Base-by-base conservation (phyloP, 2,113 vertebrate genomes). In the Ophiodon elongatus region DNA sequence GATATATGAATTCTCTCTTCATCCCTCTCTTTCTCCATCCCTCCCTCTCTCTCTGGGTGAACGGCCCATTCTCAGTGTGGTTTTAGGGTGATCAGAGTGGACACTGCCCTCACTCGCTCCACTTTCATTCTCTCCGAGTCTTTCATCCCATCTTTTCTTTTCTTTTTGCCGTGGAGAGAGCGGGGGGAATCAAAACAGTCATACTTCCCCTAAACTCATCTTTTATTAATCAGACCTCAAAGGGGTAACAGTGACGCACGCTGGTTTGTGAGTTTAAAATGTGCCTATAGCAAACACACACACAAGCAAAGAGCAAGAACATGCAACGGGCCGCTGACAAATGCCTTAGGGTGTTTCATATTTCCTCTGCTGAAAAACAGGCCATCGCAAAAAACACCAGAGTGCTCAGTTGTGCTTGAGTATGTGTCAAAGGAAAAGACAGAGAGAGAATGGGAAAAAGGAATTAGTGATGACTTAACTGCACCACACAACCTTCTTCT, bases 81-180 rank as follows among this genome's bases (percentile, higher is more conserved):
- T 85, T 89, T 90, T 60, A 81, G 79, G 68, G 89, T 62, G 89
- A 91, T 89, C 91, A 82, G 87, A 91, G 89, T n/a, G 78, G 83
- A 91, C 79, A 85, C 89, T 89, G 65, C 80, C 88, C 90, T 89
- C 83, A 67, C 62, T 69, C 59, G 0, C 93, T 81, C 62, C 35
- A 14, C 82, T 79, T 64, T 83, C 74, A 23, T 76, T 76, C 71
- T 65, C 56, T 67, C 59, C 25, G 73, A 23, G 57, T 68, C 96
- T 97, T 97, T 97, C 97, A 97, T 97, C 93, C 88, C 79, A 64
- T 88, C 78, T 91, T 95, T 95, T 95, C 77, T 91, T 95, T 95
- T 95, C 90, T 94, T 96, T 85, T 94, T 83, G 93, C 89, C 94
- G 93, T 88, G 87, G 62, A 9, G 60, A 52, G 31, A 10, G 77